Conservation (phyloP, 2,113 vertebrate genomes). For the western clawed frog (Xenopus tropicalis) region UCB_Xtro_10.0 CM004444.2:80320001-80320500, state of each 20-base stretch:
- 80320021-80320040: constrained; percentile 12
- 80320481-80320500: too few relatives aligned
- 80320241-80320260: constrained; percentile 6
- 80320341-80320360: too few relatives aligned
- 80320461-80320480: too few relatives aligned
- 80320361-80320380: too few relatives aligned
- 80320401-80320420: too few relatives aligned
- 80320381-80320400: too few relatives aligned
- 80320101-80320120: constrained; percentile 74
- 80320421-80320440: too few relatives aligned
- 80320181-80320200: constrained; percentile 41
- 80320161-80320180: constrained; percentile 46
- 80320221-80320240: constrained; percentile 32
- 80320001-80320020: constrained; percentile 11
- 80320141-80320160: constrained; percentile 45
- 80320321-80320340: neutral
- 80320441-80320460: too few relatives aligned
- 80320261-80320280: neutral
- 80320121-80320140: constrained; percentile 49
- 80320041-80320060: constrained; percentile 38
- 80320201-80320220: constrained; percentile 35
- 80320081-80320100: constrained; percentile 71
- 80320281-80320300: neutral
- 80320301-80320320: neutral
- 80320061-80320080: constrained; percentile 53